Conservation (phyloP, 2,113 vertebrate genomes). For the Felis chaus region DNA sequence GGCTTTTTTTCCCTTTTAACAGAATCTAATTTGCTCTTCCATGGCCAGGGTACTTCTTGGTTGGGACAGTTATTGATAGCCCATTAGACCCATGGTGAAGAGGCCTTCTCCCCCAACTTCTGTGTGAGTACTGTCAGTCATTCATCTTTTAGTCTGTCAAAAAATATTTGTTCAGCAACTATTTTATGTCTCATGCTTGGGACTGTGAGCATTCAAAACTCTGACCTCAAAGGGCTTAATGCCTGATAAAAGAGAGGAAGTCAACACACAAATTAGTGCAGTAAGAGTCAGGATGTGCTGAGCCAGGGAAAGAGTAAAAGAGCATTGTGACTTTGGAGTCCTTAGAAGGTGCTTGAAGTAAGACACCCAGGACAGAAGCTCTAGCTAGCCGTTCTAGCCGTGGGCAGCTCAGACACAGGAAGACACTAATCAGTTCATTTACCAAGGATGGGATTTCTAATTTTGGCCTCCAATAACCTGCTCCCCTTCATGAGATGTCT, state of each 20-base stretch:
- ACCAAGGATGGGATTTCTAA: constrained; percentile 66
- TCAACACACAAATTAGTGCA: background rate
- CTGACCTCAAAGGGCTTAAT: background rate
- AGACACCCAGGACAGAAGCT: background rate
- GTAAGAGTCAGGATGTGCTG: background rate
- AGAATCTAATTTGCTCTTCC: background rate
- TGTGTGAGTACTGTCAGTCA: background rate
- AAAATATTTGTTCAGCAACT: background rate
- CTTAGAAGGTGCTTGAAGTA: background rate
- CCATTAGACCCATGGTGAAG: background rate
- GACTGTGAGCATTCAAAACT: background rate
- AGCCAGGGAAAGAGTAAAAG: background rate
- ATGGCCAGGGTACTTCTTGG: background rate
- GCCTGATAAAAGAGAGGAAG: background rate
- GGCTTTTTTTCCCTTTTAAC: background rate
- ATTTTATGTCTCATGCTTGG: background rate
- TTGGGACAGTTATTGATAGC: background rate
- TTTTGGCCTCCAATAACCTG: constrained; percentile 61
- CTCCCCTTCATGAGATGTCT: constrained; percentile 33
- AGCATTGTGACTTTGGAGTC: background rate
- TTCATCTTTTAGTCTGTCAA: background rate
- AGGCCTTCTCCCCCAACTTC: background rate
- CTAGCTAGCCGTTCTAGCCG: background rate
- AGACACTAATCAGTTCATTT: constrained; percentile 46
- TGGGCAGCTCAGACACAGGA: background rate